Evolutionary conservation across 2,888 invertebrate genomes (phyloP), one percentile per base, ranked within the genome.

Genomic region (Cloeon dipterum): DNA sequence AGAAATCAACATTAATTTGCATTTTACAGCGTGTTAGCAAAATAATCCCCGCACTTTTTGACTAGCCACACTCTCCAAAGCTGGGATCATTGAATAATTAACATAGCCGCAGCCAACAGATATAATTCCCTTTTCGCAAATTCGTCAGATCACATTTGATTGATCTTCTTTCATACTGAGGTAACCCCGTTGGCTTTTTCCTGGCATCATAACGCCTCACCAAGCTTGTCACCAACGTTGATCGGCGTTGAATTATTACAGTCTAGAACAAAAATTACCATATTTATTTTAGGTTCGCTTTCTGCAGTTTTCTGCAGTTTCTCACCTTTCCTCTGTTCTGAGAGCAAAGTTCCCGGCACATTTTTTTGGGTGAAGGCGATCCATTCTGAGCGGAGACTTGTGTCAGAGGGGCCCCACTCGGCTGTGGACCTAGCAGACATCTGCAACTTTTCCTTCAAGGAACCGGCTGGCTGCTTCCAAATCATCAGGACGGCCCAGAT

Each of bases 361-460:
- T 33, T 34, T 26, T 19, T 23, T 23, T 38, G 23, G 20, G 33
- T 23, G 32, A 34, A 38, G n/a, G 32, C 33, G 25, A 38, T 20
- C 38, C 38, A 38, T 32, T 38, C 38, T 19, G 32, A 29, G 16
- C 38, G 17, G 7, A 38, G 25, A 26, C 25, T 38, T n/a, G 25
- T 16, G 13, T 63, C 59, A 0, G 63, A 61, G 5, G 75, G 75
- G 3, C 70, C 68, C 75, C 75, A 76, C 32, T 59, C 57, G 18
- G 49, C 43, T 4, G 56, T 47, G 17, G 57, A 55, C 4, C 52
- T 48, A 3, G 58, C 44, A 2, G 53, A 50, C 14, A 42, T 42
- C 35, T 46, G 46, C 1, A 66, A 40, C 41, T 58, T 54, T 43
- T 44, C 33, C 36, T 41, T 42, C 7, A 45, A 37, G 7, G 44